phyloP scores from a whole-genome alignment of 2,113 vertebrate species.

The Malurus melanocephalus region DNA sequence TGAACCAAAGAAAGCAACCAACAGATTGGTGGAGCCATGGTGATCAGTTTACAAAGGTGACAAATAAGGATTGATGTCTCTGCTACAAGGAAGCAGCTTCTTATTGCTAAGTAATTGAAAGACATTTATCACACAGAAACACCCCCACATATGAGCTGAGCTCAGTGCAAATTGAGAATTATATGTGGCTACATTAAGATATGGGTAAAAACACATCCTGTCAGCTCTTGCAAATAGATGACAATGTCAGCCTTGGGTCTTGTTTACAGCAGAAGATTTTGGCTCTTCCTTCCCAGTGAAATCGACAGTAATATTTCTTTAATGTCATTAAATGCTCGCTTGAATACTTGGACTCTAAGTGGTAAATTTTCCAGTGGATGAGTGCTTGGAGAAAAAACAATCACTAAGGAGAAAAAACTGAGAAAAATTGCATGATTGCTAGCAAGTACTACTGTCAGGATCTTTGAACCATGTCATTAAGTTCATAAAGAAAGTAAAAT shows the following conservation, averaged over 20 bases:
- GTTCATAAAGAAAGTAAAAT: neutral
- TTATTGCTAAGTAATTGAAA: constrained; percentile 28
- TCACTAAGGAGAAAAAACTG: neutral
- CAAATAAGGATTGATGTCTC: constrained; percentile 2
- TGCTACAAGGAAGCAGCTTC: constrained; percentile 1
- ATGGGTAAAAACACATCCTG: fast-evolving
- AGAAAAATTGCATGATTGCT: neutral
- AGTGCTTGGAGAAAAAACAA: neutral
- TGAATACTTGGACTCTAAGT: neutral
- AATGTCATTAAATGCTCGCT: neutral
- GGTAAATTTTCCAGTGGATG: neutral
- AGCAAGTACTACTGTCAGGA: neutral
- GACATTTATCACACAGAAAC: constrained; percentile 20
- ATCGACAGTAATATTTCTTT: neutral
- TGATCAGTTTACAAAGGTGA: constrained; percentile 18
- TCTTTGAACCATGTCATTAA: neutral
- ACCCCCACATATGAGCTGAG: neutral
- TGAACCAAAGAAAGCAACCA: neutral
- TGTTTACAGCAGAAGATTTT: neutral
- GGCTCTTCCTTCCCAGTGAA: neutral
- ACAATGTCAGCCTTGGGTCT: neutral
- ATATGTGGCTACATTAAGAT: neutral
- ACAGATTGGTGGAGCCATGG: neutral
- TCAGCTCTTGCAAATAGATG: neutral
- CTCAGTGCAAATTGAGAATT: neutral